These are phyloP conservation scores for Ceratina japonica DNA, from an alignment of 1,140 invertebrate genomes.

Conservation along the genomic window DNA sequence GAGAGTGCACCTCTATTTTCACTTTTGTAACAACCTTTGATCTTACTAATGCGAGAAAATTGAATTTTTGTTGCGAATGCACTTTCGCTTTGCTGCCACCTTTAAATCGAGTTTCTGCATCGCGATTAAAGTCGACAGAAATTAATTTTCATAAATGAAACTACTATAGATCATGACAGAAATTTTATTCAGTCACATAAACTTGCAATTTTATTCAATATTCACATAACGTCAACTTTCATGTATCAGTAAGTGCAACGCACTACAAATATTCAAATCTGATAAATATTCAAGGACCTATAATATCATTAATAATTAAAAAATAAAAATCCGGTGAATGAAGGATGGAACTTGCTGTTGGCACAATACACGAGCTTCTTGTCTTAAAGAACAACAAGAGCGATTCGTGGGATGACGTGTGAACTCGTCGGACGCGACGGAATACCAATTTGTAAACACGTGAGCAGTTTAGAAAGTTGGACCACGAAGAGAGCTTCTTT, in stretches of 20 bases:
- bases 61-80: too few species aligned
- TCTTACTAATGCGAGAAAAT: too few species aligned
- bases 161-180: too few species aligned
- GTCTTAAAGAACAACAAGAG: background rate
- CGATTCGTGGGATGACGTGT: slow-evolving; percentile 2
- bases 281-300: too few species aligned
- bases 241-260: too few species aligned
- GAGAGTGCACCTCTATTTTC: too few species aligned
- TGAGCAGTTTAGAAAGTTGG: background rate
- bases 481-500: background rate
- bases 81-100: too few species aligned
- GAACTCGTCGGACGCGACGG: background rate
- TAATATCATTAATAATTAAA: too few species aligned
- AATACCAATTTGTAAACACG: background rate
- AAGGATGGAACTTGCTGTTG: background rate
- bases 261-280: too few species aligned
- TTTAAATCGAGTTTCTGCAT: too few species aligned
- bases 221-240: slow-evolving; percentile 5
- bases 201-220: background rate
- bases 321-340: too few species aligned
- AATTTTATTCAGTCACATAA: background rate
- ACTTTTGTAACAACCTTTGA: too few species aligned
- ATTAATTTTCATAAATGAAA: background rate
- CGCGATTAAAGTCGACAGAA: background rate
- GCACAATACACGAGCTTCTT: background rate